Conservation (phyloP, 1,140 invertebrate genomes). For the Druon quercuslanigerum region DNA sequence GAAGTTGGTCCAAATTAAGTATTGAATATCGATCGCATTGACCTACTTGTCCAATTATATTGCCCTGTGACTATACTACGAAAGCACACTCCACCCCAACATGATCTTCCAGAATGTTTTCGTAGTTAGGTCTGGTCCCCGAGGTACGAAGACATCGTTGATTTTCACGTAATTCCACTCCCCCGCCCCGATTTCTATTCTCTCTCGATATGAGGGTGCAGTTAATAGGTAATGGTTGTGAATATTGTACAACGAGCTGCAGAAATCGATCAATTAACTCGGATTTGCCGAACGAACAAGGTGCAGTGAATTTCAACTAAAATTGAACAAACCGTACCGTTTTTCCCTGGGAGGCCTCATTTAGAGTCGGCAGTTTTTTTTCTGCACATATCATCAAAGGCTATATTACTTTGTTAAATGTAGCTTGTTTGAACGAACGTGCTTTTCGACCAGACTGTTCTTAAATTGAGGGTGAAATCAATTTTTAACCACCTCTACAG, state of each 20-base stretch:
- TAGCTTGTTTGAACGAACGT: too few relatives aligned
- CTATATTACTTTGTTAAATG: too few relatives aligned
- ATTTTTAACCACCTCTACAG: too few relatives aligned
- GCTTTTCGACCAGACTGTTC: too few relatives aligned
- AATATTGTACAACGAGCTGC: background rate
- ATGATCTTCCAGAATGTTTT: background rate
- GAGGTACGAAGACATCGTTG: background rate
- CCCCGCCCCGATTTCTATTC: background rate
- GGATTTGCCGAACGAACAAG: slow-evolving; percentile 2
- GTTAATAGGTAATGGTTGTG: background rate
- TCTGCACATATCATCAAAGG: background rate
- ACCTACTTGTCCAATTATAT: slow-evolving; percentile 59
- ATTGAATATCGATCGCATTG: slow-evolving; percentile 61
- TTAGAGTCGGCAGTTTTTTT: background rate
- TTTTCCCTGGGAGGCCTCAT: background rate
- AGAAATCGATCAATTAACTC: slow-evolving; percentile 8
- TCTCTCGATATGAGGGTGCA: background rate
- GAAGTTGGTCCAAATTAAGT: slow-evolving; percentile 58
- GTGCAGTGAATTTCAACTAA: slow-evolving; percentile 1
- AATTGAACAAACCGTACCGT: slow-evolving; percentile 1
- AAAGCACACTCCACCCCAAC: background rate
- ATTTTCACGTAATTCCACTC: background rate
- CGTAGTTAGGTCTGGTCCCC: background rate
- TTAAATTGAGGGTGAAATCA: too few relatives aligned
- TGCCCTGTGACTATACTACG: background rate